phyloP scores from a whole-genome alignment of 1,140 invertebrate species.

The Argopecten irradians region DNA sequence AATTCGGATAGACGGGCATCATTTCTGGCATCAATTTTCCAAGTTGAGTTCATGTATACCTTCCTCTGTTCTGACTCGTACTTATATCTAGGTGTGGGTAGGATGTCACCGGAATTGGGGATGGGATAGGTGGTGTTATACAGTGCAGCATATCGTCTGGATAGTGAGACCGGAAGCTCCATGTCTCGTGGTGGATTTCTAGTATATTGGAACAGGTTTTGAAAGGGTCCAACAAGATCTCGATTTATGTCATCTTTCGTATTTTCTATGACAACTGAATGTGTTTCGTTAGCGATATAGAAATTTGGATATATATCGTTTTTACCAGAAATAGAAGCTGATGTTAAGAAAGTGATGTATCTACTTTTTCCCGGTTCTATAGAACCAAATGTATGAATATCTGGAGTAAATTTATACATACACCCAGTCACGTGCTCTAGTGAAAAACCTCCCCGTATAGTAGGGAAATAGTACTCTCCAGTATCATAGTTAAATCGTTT shows the following conservation, averaged over 20 bases:
- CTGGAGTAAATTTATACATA: conserved; percentile 14
- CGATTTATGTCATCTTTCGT: background rate
- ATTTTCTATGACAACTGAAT: background rate
- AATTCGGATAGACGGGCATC: background rate
- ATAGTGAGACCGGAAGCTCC: background rate
- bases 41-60: background rate
- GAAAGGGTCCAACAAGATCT: background rate
- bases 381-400: background rate
- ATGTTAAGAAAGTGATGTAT: background rate
- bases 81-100: background rate
- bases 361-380: background rate
- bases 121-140: background rate
- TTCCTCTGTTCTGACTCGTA: background rate
- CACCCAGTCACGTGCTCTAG: background rate
- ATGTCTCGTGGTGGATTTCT: background rate
- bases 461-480: background rate
- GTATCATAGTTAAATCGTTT: background rate
- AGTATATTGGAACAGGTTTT: background rate
- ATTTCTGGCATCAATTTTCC: conserved; percentile 1
- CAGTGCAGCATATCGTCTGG: background rate
- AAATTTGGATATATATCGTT: background rate
- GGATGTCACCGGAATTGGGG: background rate
- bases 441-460: background rate
- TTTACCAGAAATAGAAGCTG: background rate
- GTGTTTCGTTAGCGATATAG: background rate